phyloP scores from a whole-genome alignment of 2,113 vertebrate genomes.

The Odobenus rosmarus region DNA sequence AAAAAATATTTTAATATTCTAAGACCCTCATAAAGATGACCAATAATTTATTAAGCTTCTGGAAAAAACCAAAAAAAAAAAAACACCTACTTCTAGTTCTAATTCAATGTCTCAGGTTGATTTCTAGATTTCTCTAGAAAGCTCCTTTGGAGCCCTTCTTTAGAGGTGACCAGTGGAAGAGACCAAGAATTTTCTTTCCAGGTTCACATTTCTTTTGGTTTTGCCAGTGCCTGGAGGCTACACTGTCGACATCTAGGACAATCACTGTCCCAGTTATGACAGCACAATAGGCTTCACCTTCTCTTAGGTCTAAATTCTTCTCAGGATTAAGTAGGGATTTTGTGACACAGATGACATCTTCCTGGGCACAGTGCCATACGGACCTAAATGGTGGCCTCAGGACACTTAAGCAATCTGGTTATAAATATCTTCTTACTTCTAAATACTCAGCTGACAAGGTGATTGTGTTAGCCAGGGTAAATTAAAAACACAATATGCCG shows the following conservation, averaged over 20 bases:
- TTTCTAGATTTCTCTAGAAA: conserved; percentile 63
- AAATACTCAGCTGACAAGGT: conserved; percentile 20
- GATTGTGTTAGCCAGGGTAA: conserved; percentile 14
- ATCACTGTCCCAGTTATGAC: background rate
- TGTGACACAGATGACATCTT: conserved; percentile 29
- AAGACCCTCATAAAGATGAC: background rate
- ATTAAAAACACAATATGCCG: conserved; percentile 15
- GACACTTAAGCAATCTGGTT: background rate
- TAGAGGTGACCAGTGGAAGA: background rate
- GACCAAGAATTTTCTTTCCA: conserved; percentile 38
- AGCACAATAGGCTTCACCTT: background rate
- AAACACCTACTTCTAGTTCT: background rate
- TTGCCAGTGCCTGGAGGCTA: background rate
- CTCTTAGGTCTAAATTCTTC: conserved; percentile 21
- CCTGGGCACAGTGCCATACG: background rate
- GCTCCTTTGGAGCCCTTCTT: background rate
- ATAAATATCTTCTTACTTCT: conserved; percentile 53
- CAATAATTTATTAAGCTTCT: conserved; percentile 5
- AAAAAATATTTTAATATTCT: conserved; percentile 19
- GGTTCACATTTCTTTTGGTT: background rate
- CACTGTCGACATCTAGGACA: background rate
- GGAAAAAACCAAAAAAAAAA: no score
- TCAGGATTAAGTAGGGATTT: background rate
- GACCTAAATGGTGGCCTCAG: conserved; percentile 10
- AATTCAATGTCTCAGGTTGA: background rate